These are phyloP conservation scores for Promerops cafer DNA, from an alignment of 2,113 vertebrate genomes.

Conservation along the genomic window DNA sequence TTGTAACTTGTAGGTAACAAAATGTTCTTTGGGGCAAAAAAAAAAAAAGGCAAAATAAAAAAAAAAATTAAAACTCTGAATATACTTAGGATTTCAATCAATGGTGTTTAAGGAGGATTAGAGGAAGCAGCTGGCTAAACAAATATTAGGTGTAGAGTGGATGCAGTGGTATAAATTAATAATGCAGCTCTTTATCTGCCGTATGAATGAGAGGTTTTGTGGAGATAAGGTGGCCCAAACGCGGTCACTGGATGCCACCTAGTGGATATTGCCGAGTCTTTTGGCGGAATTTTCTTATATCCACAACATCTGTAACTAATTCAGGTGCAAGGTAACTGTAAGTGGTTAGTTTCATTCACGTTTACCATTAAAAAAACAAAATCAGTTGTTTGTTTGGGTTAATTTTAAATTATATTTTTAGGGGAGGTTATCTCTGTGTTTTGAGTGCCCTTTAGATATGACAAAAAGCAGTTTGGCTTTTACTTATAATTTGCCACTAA, in stretches of 20 bases:
- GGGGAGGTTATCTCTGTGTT: neutral
- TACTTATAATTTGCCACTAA: neutral
- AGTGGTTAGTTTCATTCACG: neutral
- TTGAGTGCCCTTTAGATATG: neutral
- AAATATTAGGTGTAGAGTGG: slow-evolving; percentile 77
- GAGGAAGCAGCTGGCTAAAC: slow-evolving; percentile 84
- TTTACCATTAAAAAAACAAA: neutral
- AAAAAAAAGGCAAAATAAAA: neutral
- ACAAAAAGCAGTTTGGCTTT: neutral
- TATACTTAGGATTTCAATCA: slow-evolving; percentile 73
- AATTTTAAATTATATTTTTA: neutral
- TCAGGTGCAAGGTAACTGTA: neutral
- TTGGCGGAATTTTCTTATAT: neutral
- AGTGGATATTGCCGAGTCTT: slow-evolving; percentile 37
- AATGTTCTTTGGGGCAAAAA: slow-evolving; percentile 66
- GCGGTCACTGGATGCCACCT: slow-evolving; percentile 70
- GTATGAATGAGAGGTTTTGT: slow-evolving; percentile 74
- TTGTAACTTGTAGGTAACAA: slow-evolving; percentile 71
- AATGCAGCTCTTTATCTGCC: slow-evolving; percentile 80
- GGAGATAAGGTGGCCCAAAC: slow-evolving; percentile 1
- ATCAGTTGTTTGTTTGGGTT: fast-evolving
- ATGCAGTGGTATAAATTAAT: slow-evolving; percentile 80
- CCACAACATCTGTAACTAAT: neutral
- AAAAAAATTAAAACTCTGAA: slow-evolving; percentile 12
- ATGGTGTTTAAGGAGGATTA: slow-evolving; percentile 73